phyloP scores from a whole-genome alignment of 2,797 vertebrate genomes.

The Pteropus rufus region DNA sequence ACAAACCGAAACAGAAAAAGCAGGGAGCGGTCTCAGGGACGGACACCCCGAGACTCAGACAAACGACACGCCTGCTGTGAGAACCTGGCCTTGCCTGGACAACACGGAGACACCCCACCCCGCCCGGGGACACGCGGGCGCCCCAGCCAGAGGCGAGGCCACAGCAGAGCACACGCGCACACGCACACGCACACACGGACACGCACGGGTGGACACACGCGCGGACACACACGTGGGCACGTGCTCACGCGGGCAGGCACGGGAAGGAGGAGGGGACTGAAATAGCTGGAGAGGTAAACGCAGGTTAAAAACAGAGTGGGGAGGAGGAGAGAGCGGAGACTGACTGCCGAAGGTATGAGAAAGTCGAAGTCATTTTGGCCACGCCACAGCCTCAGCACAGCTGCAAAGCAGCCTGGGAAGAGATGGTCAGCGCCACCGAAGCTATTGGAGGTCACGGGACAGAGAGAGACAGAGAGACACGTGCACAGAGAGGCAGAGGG shows the following conservation, averaged over 20 bases:
- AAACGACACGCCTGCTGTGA: background rate
- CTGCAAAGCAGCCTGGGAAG: constrained; percentile 73
- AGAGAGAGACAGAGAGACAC: constrained; percentile 53
- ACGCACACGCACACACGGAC: background rate
- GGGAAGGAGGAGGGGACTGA: constrained; percentile 67
- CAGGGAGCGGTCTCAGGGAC: background rate
- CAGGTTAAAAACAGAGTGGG: constrained; percentile 78
- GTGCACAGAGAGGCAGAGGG: constrained; percentile 66
- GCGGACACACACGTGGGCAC: background rate
- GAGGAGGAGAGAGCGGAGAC: constrained; percentile 56
- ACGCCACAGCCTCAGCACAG: constrained; percentile 62
- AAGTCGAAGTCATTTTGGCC: constrained; percentile 69
- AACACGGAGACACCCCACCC: rapidly evolving
- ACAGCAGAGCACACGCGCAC: background rate
- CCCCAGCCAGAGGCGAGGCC: background rate
- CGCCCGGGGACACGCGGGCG: rapidly evolving
- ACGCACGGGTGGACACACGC: background rate
- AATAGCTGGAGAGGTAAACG: constrained; percentile 82
- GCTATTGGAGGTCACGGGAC: constrained; percentile 63
- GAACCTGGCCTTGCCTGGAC: background rate
- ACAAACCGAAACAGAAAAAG: background rate
- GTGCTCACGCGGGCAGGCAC: constrained; percentile 52
- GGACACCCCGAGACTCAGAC: background rate
- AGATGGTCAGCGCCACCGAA: constrained; percentile 49
- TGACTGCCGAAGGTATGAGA: constrained; percentile 66